phyloP scores from a whole-genome alignment of 2,888 invertebrate species.

The Sepiola atlantica region DNA sequence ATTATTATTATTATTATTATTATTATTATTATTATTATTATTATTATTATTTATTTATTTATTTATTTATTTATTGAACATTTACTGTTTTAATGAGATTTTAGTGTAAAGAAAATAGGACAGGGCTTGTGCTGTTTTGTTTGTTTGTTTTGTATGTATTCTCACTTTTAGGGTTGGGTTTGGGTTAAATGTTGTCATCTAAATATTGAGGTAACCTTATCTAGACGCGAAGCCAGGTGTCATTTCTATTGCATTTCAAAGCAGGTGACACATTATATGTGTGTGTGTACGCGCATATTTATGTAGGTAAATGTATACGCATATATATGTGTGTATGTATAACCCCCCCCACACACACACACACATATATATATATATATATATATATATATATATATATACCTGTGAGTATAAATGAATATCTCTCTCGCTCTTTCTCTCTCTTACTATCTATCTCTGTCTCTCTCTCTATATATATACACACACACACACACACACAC shows the following conservation, averaged over 20 bases:
- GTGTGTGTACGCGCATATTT: not conserved
- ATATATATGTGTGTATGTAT: not conserved
- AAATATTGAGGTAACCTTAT: conserved; percentile 6
- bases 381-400: not conserved
- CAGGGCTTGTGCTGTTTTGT: no score
- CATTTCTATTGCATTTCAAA: conserved; percentile 19
- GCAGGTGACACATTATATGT: not conserved
- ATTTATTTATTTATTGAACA: no score
- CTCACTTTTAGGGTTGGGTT: no score
- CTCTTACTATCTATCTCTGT: no score
- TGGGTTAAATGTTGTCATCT: not conserved
- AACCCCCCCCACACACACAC: no score
- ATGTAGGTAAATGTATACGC: no score
- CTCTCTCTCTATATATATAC: not conserved
- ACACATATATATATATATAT: not conserved
- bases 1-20: no score
- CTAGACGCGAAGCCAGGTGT: not conserved
- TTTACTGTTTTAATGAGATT: no score
- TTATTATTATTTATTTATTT: no score
- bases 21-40: no score
- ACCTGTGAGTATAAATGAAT: not conserved
- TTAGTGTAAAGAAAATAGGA: no score
- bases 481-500: not conserved
- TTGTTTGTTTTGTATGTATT: no score
- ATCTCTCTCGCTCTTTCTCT: not conserved